A percentile compares a stretch with the other conserved stretches of the same genome.
Conservation (phyloP, 2,888 invertebrate genomes). For the Perdita meconis region DNA sequence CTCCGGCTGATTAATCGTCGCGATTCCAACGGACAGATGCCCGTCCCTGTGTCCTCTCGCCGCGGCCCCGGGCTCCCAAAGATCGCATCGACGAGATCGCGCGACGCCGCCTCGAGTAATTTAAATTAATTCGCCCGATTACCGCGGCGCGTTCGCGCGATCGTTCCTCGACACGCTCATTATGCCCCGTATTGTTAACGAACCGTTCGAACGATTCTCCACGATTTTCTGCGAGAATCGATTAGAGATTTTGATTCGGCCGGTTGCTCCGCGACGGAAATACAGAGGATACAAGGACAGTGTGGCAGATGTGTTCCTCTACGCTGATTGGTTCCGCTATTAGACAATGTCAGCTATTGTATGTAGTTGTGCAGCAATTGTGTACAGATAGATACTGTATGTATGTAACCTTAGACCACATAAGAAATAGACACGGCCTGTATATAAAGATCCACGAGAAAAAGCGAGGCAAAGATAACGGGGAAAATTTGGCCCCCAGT, state of each 20-base stretch:
- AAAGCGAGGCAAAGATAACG: too few species aligned
- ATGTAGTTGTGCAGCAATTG: too few species aligned
- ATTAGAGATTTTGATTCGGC: not conserved
- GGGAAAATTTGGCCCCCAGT: too few species aligned
- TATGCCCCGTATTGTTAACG: conserved; percentile 44
- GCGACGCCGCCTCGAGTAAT: conserved; percentile 45
- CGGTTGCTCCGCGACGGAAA: not conserved
- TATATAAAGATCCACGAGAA: too few species aligned
- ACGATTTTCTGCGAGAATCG: not conserved
- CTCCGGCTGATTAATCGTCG: conserved; percentile 63
- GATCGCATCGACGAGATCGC: conserved; percentile 50
- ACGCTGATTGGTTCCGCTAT: too few species aligned
- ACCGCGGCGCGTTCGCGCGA: conserved; percentile 39
- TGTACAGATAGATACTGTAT: too few species aligned
- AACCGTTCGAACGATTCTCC: conserved; percentile 28
- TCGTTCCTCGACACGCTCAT: conserved; percentile 42
- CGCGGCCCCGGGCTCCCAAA: conserved; percentile 1
- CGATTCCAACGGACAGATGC: conserved; percentile 57
- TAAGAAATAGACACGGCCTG: too few species aligned
- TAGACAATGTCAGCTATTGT: too few species aligned
- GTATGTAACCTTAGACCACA: too few species aligned
- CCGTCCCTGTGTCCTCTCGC: conserved; percentile 22
- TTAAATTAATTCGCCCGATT: conserved; percentile 67
- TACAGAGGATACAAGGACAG: too few species aligned
- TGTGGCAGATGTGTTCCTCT: too few species aligned